Percentiles rank a stretch among this genome's conserved stretches.
phyloP scores from a whole-genome alignment of 2,113 vertebrate genomes.

The Peucedramus taeniatus region DNA sequence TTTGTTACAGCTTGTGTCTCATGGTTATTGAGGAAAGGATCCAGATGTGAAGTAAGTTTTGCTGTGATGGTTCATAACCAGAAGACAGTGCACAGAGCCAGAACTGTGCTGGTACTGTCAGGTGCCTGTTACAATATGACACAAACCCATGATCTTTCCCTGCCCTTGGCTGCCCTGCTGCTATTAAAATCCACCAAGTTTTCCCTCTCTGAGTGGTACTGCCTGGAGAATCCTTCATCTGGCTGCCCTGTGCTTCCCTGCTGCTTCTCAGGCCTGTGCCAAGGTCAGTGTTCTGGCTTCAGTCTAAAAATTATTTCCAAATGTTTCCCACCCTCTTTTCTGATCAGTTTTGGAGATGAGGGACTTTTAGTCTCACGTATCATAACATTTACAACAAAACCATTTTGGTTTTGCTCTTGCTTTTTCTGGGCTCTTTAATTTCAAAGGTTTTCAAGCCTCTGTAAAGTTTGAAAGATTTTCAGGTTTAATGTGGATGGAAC shows the following conservation, averaged over 20 bases:
- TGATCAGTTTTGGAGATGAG: neutral
- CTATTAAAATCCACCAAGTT: neutral
- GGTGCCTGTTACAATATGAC: neutral
- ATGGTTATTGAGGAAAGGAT: neutral
- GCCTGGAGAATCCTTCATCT: neutral
- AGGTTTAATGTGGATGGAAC: neutral
- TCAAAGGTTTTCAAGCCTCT: neutral
- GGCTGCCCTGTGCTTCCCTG: neutral
- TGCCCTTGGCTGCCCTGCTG: neutral
- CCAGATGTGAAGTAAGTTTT: neutral
- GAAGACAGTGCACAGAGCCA: neutral
- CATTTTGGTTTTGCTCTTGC: neutral
- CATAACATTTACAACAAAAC: neutral
- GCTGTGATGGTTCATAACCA: neutral
- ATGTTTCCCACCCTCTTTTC: neutral
- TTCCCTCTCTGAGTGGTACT: neutral
- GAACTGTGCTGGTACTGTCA: fast-evolving
- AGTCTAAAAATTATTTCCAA: neutral
- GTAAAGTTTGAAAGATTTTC: neutral
- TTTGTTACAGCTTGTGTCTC: neutral
- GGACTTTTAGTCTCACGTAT: neutral
- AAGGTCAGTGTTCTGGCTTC: neutral
- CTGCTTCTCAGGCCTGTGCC: neutral
- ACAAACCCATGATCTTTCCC: neutral
- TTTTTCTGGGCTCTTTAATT: neutral